Evolutionary conservation across 2,113 vertebrate genomes (phyloP), one percentile per base, ranked within the genome.

Genomic region (Notothenia rossii): DNA sequence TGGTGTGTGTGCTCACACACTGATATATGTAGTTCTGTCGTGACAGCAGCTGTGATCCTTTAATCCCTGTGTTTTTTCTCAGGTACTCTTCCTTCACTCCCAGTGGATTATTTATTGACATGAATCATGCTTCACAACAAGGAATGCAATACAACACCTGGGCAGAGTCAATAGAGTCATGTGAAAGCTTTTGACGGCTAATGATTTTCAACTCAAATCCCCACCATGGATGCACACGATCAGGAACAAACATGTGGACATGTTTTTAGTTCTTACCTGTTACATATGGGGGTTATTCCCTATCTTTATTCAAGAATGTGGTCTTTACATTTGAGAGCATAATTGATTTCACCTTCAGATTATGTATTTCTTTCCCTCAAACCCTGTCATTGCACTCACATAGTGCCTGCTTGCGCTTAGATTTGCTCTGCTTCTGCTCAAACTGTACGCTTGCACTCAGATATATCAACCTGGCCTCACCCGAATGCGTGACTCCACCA

Each of bases 131-230:
- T 14, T 62, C 50, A 58, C 22, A 25, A 51, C 69, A 56, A 36
- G 73, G 17, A 55, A 53, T 56, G 25, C 14, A 48, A 70, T 17
- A 9, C 18, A 14, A 6, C 15, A 8, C 3, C 45, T 62, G 62
- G n/a, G 67, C n/a, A 58, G 22, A 46, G 75, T 53, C 49, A 53
- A 20, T 17, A 43, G 22, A 69, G 17, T 50, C 8, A 36, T 68
- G 8, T 22, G 29, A 46, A 33, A 46, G 50, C 1, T 0, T 17
- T 49, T 50, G 36, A 51, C 13, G 46, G 49, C 11, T 55, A 45
- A 67, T 63, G 8, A 53, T 40, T 18, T 58, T 45, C 25, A 69
- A n/a, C 48, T 67, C 3, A 49, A 59, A 36, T 10, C 4, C 20
- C 40, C 17, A 13, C 18, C 4, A 5, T 61, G 18, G 51, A 56